These are phyloP conservation scores for Brienomyrus brachyistius DNA, from an alignment of 2,113 vertebrate genomes.

Conservation along the genomic window DNA sequence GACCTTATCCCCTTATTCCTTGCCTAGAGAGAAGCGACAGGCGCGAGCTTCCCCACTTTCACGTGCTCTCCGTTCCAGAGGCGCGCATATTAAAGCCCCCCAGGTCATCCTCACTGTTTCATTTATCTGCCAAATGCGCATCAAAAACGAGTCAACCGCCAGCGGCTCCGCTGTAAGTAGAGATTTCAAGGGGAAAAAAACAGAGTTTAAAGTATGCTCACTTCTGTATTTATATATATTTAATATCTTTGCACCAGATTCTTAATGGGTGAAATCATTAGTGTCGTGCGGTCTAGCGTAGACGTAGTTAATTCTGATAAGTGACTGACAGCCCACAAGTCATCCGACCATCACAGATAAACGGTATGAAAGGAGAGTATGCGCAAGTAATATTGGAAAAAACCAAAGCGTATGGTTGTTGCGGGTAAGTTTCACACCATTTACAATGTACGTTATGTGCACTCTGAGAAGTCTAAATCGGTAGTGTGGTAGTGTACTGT, in stretches of 20 bases:
- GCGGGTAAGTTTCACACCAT: slow-evolving; percentile 16
- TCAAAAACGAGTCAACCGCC: neutral
- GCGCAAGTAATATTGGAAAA: slow-evolving; percentile 19
- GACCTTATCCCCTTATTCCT: neutral
- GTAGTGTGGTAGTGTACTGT: neutral
- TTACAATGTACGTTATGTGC: neutral
- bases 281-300: neutral
- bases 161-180: slow-evolving; percentile 11
- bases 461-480: neutral
- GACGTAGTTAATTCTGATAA: slow-evolving; percentile 4
- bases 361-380: slow-evolving; percentile 13
- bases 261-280: neutral
- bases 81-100: slow-evolving; percentile 12
- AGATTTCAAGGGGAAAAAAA: neutral
- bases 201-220: neutral
- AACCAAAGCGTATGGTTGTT: slow-evolving; percentile 21
- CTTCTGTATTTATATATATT: neutral
- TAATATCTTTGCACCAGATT: neutral
- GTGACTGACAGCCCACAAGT: slow-evolving; percentile 16
- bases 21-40: neutral
- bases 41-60: neutral
- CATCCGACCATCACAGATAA: slow-evolving; percentile 17
- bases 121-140: neutral
- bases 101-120: neutral
- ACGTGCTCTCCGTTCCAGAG: neutral